Evolutionary conservation across 2,888 invertebrate genomes (phyloP).

Genomic region (Trypoxylon attenuatum): DNA sequence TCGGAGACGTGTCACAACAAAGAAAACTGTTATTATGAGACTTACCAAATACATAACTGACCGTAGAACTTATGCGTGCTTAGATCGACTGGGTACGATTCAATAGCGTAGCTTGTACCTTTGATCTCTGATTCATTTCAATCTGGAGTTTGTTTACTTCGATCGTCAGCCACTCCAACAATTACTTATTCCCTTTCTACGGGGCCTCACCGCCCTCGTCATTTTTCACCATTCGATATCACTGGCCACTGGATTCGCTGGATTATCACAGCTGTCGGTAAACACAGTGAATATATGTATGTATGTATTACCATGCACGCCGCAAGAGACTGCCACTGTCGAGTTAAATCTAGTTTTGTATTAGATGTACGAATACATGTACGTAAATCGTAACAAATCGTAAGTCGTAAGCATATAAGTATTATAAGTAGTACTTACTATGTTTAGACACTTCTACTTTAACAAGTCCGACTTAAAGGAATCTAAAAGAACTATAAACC

Average conservation of each 20-base stretch:
- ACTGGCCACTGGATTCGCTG: not conserved
- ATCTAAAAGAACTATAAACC: too few relatives aligned
- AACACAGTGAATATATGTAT: too few relatives aligned
- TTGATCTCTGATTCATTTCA: constrained; percentile 58
- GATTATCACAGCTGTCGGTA: too few relatives aligned
- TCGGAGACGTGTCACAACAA: constrained; percentile 7
- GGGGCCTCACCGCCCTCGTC: constrained; percentile 15
- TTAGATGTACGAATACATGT: too few relatives aligned
- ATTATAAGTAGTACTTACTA: too few relatives aligned
- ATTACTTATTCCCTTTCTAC: constrained; percentile 32
- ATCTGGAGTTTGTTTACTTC: constrained; percentile 42
- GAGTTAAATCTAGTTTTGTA: too few relatives aligned
- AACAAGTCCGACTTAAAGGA: too few relatives aligned
- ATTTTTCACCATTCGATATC: constrained; percentile 28
- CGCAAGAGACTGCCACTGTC: too few relatives aligned
- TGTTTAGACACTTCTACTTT: too few relatives aligned
- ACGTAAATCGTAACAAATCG: not conserved
- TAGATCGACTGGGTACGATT: not conserved
- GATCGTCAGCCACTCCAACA: constrained; percentile 3
- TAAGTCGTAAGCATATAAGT: not conserved
- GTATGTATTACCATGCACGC: too few relatives aligned
- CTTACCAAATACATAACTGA: constrained; percentile 18
- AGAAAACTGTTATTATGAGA: constrained; percentile 14
- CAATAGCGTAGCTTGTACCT: constrained; percentile 39
- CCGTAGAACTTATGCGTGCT: not conserved